Evolutionary conservation across 2,113 vertebrate genomes (phyloP).

Genomic region (Dermatemys mawii): DNA sequence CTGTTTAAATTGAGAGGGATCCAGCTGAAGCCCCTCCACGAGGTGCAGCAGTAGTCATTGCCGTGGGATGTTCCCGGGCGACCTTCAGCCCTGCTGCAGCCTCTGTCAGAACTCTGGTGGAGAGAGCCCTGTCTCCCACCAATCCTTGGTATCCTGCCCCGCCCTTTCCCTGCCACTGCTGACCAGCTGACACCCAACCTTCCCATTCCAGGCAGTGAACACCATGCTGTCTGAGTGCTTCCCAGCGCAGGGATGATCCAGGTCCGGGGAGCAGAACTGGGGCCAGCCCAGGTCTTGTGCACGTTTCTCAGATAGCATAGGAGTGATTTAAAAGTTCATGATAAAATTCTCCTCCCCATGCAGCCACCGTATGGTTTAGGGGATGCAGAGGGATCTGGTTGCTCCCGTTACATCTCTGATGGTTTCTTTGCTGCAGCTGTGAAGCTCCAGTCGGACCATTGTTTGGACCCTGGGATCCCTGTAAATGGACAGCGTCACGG

Average conservation of each 20-base stretch:
- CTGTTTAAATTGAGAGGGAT: not conserved
- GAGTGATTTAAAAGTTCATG: not conserved
- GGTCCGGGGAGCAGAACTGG: not conserved
- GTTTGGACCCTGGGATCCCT: slow-evolving; percentile 94
- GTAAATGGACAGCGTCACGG: slow-evolving; percentile 96
- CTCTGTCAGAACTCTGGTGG: not conserved
- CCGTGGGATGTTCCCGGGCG: not conserved
- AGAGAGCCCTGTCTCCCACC: not conserved
- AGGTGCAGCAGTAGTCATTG: too few relatives aligned
- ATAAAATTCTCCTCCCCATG: not conserved
- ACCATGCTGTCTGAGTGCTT: not conserved
- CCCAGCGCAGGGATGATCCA: not conserved
- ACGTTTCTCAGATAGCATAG: not conserved
- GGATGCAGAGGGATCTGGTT: not conserved
- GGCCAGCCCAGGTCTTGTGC: not conserved
- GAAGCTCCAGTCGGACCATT: slow-evolving; percentile 95
- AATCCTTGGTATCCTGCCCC: not conserved
- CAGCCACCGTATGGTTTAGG: not conserved
- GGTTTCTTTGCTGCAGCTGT: slow-evolving; percentile 81
- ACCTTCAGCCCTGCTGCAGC: not conserved
- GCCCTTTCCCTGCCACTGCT: not conserved
- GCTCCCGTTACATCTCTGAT: not conserved
- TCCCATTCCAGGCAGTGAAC: not conserved
- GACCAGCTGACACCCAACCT: not conserved
- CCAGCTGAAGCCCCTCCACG: too few relatives aligned